These are phyloP conservation scores for Atta texana DNA, from an alignment of 1,140 invertebrate genomes.

Conservation along the genomic window DNA sequence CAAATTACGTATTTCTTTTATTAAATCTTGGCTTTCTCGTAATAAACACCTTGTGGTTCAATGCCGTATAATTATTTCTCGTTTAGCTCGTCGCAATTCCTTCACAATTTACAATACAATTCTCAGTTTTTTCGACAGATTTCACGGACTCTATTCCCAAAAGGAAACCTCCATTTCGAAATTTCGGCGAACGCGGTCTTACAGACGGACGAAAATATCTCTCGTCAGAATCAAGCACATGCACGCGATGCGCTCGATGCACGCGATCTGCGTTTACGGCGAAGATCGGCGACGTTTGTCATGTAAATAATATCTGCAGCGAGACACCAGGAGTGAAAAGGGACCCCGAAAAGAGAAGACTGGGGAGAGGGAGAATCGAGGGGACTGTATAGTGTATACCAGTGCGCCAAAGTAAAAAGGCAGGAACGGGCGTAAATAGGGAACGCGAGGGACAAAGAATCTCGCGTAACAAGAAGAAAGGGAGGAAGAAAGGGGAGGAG, in stretches of 20 bases:
- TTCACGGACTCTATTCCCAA: neutral
- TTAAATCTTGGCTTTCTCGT: too few species aligned
- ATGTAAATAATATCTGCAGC: slow-evolving; percentile 57
- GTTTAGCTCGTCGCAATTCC: neutral
- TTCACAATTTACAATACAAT: neutral
- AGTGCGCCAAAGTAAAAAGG: slow-evolving; percentile 18
- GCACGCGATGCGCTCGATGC: slow-evolving; percentile 47
- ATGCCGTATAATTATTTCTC: neutral
- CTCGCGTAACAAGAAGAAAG: slow-evolving; percentile 26
- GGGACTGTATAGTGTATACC: slow-evolving; percentile 14
- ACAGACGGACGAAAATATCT: neutral
- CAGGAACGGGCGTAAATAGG: slow-evolving; percentile 32
- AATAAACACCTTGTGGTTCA: neutral
- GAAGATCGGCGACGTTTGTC: slow-evolving; percentile 51
- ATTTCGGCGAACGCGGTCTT: neutral
- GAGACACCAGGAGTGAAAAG: slow-evolving; percentile 18
- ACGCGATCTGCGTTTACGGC: slow-evolving; percentile 19
- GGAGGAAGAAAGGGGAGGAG: slow-evolving; percentile 25
- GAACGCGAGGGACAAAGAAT: slow-evolving; percentile 46
- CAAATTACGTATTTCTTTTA: neutral
- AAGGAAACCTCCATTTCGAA: neutral
- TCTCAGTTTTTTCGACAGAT: neutral
- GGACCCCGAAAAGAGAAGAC: neutral
- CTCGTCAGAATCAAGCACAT: slow-evolving; percentile 8
- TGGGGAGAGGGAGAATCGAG: slow-evolving; percentile 2